Percentiles rank a stretch among this genome's conserved stretches.
Conservation (phyloP, 2,113 vertebrate genomes). For the Elephantulus edwardii region DNA sequence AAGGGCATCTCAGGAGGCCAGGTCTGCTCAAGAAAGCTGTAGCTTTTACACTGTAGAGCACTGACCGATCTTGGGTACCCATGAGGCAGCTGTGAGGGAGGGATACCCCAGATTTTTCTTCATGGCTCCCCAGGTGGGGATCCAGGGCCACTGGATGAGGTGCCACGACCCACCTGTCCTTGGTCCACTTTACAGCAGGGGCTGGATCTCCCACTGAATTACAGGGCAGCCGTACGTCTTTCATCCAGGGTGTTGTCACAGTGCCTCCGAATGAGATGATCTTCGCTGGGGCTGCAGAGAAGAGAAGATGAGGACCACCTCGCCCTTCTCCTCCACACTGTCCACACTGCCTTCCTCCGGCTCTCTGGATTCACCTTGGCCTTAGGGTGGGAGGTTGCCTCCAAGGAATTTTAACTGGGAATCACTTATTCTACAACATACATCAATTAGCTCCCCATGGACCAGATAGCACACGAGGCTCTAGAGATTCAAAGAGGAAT, state of each 20-base stretch:
- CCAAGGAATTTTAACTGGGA: background rate
- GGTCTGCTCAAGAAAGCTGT: background rate
- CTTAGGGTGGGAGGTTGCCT: background rate
- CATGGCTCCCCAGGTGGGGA: background rate
- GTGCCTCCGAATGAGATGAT: slow-evolving; percentile 98
- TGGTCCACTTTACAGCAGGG: slow-evolving; percentile 97
- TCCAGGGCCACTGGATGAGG: background rate
- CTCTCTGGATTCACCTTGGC: no score
- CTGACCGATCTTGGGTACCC: background rate
- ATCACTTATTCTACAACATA: no score
- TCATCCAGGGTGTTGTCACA: slow-evolving; percentile 98
- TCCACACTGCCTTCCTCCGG: background rate
- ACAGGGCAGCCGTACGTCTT: slow-evolving; percentile 95
- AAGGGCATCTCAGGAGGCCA: background rate
- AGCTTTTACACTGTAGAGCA: background rate
- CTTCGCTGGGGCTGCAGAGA: slow-evolving; percentile 92
- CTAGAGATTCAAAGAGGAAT: background rate
- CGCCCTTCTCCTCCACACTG: background rate
- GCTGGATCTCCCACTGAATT: slow-evolving; percentile 95
- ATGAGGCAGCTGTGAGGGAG: background rate
- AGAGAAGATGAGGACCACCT: slow-evolving; percentile 5
- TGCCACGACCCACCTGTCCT: slow-evolving; percentile 90
- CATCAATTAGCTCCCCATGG: background rate
- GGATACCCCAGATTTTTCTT: background rate
- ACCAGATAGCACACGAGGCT: background rate